A percentile compares a stretch with the other conserved stretches of the same genome.
These are phyloP conservation scores for Cyclophora punctaria DNA, from an alignment of 2,888 invertebrate genomes.

Conservation along the genomic window DNA sequence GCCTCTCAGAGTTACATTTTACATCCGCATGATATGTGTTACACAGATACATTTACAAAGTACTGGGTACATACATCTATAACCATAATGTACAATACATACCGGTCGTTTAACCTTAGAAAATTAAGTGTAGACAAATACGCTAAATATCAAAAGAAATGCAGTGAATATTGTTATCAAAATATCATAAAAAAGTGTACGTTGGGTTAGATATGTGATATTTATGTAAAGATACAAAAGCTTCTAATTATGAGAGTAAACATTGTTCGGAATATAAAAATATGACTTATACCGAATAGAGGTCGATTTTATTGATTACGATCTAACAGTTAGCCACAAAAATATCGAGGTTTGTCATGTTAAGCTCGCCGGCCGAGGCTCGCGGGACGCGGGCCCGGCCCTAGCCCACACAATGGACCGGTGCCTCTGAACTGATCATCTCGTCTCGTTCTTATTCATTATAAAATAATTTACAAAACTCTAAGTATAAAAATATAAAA, in stretches of 20 bases:
- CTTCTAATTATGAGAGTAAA: constrained; percentile 39
- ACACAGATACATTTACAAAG: constrained; percentile 58
- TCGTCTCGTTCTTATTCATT: constrained; percentile 46
- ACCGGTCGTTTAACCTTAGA: constrained; percentile 56
- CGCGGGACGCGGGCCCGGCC: constrained; percentile 17
- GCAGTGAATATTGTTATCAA: constrained; percentile 71
- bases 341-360: constrained; percentile 35
- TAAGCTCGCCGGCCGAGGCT: constrained; percentile 37
- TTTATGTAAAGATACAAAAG: constrained; percentile 62
- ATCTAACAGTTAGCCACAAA: constrained; percentile 43
- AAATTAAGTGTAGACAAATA: constrained; percentile 55
- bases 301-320: constrained; percentile 34
- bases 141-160: constrained; percentile 65
- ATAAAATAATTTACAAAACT: constrained; percentile 68
- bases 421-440: constrained; percentile 41
- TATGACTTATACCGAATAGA: constrained; percentile 50
- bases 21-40: constrained; percentile 70
- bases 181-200: constrained; percentile 64
- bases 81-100: constrained; percentile 63
- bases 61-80: constrained; percentile 65
- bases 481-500: constrained; percentile 70
- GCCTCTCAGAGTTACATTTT: constrained; percentile 55
- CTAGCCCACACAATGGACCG: constrained; percentile 38
- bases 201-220: constrained; percentile 69
- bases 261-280: constrained; percentile 60